A percentile compares a stretch with the other conserved stretches of the same genome.
phyloP scores from a whole-genome alignment of 2,113 vertebrate species.

The Hippocampus comes region DNA sequence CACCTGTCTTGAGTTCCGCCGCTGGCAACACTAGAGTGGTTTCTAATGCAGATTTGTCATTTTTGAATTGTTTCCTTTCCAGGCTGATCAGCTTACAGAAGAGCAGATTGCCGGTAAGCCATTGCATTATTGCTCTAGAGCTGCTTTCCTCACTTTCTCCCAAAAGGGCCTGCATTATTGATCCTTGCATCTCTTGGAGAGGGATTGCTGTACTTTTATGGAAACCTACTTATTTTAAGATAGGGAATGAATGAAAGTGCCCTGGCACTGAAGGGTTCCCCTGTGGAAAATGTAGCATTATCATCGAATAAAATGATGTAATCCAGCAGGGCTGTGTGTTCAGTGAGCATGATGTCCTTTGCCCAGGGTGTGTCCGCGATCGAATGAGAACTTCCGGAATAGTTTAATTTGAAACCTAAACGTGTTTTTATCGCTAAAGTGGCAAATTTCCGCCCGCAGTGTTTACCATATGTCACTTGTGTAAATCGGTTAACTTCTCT shows the following conservation, averaged over 20 bases:
- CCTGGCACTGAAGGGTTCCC: conserved; percentile 46
- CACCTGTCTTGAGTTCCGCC: not conserved
- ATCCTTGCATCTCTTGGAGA: conserved; percentile 43
- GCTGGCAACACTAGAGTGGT: not conserved
- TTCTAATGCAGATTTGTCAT: not conserved
- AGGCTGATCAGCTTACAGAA: conserved; percentile 99
- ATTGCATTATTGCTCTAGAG: conserved; percentile 39
- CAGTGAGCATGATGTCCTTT: conserved; percentile 32
- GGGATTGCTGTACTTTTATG: conserved; percentile 75
- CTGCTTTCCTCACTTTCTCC: conserved; percentile 26
- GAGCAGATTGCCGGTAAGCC: conserved; percentile 98
- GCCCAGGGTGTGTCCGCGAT: conserved; percentile 44
- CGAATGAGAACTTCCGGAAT: conserved; percentile 4
- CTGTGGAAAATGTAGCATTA: conserved; percentile 55
- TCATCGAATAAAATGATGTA: conserved; percentile 58
- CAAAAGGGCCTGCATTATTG: conserved; percentile 49
- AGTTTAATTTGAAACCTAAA: not conserved
- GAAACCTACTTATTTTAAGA: conserved; percentile 49
- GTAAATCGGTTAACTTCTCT: not conserved
- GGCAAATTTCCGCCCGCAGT: not conserved
- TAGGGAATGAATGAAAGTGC: conserved; percentile 62
- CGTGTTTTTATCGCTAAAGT: not conserved
- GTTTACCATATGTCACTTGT: not conserved
- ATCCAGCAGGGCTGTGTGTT: conserved; percentile 36
- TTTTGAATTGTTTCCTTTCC: conserved; percentile 26